Evolutionary conservation across 2,797 vertebrate species (phyloP).

Genomic region (Scarus forsteni): DNA sequence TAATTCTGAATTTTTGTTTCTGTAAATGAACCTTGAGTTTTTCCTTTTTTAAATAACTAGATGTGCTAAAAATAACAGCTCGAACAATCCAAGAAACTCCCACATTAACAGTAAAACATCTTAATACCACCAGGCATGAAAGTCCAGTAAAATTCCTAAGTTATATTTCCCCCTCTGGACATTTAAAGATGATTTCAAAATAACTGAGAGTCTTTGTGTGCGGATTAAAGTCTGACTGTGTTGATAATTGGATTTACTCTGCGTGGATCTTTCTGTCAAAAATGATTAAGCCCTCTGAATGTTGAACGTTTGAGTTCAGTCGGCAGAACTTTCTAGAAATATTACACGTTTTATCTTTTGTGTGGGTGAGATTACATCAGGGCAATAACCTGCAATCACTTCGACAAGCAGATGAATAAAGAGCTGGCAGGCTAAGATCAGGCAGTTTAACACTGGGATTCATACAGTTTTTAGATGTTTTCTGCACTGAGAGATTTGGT

Average conservation of each 20-base stretch:
- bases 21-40: no score
- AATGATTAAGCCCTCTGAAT: constrained; percentile 61
- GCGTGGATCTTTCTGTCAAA: constrained; percentile 68
- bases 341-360: constrained; percentile 31
- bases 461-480: no score
- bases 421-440: constrained; percentile 7
- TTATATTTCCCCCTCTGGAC: no score
- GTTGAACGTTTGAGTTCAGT: constrained; percentile 26
- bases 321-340: constrained; percentile 51
- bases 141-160: neutral
- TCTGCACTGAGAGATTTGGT: no score
- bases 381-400: neutral
- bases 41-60: no score
- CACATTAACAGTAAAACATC: no score
- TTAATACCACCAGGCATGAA: neutral
- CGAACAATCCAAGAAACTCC: no score
- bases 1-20: no score
- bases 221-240: constrained; percentile 61
- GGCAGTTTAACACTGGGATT: neutral
- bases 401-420: constrained; percentile 8
- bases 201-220: constrained; percentile 31
- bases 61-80: no score
- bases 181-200: constrained; percentile 11
- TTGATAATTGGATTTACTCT: constrained; percentile 70
- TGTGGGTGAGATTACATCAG: constrained; percentile 16